These are phyloP conservation scores for Nemopilema nomurai DNA, from an alignment of 30 jellyfish, hydroid and myxozoan genomes.

Conservation along the genomic window DNA sequence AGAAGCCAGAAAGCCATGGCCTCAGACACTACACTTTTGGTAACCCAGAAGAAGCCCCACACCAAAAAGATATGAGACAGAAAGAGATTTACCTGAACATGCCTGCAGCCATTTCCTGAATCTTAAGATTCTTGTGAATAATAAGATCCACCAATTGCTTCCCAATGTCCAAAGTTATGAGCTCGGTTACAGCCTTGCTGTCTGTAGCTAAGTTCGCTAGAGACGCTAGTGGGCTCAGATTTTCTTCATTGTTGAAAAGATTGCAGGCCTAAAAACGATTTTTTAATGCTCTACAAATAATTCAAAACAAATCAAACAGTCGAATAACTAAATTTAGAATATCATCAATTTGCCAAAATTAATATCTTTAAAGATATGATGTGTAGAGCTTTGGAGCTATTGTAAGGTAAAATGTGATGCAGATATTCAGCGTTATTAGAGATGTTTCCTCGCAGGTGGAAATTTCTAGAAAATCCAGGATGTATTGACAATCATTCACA, in stretches of 20 bases:
- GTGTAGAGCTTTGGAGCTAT: too few relatives aligned
- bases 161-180: neutral
- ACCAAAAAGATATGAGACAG: too few relatives aligned
- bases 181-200: constrained; percentile 10
- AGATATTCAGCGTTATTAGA: too few relatives aligned
- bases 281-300: neutral
- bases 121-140: neutral
- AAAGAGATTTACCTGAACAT: neutral
- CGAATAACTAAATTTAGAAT: neutral
- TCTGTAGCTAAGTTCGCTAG: constrained; percentile 29
- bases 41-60: too few relatives aligned
- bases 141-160: neutral
- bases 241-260: neutral
- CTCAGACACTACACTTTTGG: too few relatives aligned
- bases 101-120: constrained; percentile 30
- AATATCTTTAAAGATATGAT: too few relatives aligned
- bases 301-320: neutral
- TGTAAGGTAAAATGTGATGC: too few relatives aligned
- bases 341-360: too few relatives aligned
- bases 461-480: too few relatives aligned
- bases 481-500: too few relatives aligned
- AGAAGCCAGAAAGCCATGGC: too few relatives aligned
- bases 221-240: constrained; percentile 17
- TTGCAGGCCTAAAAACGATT: neutral
- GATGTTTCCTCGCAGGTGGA: too few relatives aligned